phyloP scores from a whole-genome alignment of 1,140 invertebrate species.

The Tyrophagus putrescentiae region DNA sequence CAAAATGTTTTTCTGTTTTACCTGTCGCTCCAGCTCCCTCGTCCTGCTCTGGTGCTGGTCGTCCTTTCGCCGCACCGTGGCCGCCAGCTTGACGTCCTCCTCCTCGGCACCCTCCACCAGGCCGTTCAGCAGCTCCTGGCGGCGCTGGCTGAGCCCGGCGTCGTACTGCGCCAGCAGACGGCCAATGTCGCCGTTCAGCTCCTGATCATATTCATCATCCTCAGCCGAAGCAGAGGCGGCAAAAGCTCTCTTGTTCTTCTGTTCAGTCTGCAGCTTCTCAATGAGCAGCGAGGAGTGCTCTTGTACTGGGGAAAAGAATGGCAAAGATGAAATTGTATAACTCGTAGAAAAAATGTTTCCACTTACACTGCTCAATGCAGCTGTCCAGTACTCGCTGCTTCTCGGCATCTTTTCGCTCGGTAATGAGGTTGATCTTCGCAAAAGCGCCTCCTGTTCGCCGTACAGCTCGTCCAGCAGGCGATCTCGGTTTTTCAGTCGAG shows the following conservation, averaged over 20 bases:
- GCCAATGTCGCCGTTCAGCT: background rate
- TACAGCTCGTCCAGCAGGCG: background rate
- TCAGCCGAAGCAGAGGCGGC: no score
- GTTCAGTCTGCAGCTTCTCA: background rate
- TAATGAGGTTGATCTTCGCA: background rate
- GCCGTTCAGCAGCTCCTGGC: background rate
- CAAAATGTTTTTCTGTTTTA: background rate
- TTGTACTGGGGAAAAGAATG: background rate
- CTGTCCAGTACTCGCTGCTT: background rate
- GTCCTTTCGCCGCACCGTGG: background rate
- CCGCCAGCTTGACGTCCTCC: background rate
- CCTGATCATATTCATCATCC: background rate
- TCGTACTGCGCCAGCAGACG: background rate
- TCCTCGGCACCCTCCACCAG: background rate
- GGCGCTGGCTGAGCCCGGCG: background rate
- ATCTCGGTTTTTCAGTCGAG: background rate
- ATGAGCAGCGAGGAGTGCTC: background rate
- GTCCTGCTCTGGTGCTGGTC: background rate
- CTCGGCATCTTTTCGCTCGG: background rate
- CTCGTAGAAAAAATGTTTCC: background rate
- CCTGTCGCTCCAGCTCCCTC: background rate
- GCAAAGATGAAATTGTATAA: background rate
- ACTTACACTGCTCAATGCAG: background rate
- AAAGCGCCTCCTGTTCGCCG: background rate
- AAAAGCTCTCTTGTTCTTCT: no score